Conservation (phyloP, 2,797 vertebrate species). For the Macroramphosus scolopax region DNA sequence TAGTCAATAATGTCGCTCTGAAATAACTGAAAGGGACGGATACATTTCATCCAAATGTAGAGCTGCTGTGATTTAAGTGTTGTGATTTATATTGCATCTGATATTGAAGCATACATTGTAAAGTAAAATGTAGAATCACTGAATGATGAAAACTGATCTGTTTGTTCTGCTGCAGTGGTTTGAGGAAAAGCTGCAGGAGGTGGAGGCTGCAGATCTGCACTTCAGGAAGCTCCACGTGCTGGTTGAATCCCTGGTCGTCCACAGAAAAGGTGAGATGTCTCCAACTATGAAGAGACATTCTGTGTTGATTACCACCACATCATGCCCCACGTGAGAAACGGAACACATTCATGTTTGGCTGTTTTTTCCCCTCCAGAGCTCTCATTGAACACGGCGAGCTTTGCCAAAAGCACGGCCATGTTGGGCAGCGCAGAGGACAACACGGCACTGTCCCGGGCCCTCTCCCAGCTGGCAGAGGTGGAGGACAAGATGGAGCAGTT, state of each 20-base stretch:
- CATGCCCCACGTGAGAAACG: too few relatives aligned
- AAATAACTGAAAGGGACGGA: too few relatives aligned
- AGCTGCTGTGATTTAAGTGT: too few relatives aligned
- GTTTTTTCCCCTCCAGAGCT: slow-evolving; percentile 72
- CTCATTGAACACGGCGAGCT: slow-evolving; percentile 89
- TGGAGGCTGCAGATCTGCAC: slow-evolving; percentile 93
- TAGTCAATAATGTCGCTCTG: too few relatives aligned
- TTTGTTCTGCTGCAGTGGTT: slow-evolving; percentile 87
- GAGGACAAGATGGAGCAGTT: slow-evolving; percentile 97
- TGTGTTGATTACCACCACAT: too few relatives aligned
- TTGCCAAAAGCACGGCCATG: slow-evolving; percentile 97
- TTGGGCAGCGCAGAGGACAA: slow-evolving; percentile 97
- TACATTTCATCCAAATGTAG: too few relatives aligned
- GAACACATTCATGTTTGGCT: too few relatives aligned
- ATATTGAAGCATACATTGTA: too few relatives aligned
- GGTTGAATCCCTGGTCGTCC: slow-evolving; percentile 88
- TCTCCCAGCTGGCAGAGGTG: slow-evolving; percentile 96
- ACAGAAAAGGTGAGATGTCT: slow-evolving; percentile 84
- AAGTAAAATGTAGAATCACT: too few relatives aligned
- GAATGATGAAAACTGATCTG: neutral
- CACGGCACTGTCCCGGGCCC: slow-evolving; percentile 91
- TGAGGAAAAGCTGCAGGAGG: slow-evolving; percentile 97
- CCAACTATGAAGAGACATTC: neutral
- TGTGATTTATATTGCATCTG: too few relatives aligned
- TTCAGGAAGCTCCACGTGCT: slow-evolving; percentile 89